These are phyloP conservation scores for Sinocyclocheilus rhinocerous DNA, from an alignment of 2,113 vertebrate genomes.

Conservation along the genomic window DNA sequence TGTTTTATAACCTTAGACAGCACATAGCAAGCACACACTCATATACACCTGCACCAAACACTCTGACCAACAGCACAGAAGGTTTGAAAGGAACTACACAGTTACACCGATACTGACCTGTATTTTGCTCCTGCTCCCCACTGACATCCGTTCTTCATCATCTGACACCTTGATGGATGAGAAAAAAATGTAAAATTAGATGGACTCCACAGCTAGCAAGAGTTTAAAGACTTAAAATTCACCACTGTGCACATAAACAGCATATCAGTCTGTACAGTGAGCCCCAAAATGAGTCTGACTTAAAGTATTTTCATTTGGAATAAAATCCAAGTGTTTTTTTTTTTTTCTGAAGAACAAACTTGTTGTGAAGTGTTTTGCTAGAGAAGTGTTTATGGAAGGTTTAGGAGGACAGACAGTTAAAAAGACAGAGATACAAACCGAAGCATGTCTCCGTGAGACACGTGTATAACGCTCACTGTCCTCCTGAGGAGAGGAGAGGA, in stretches of 20 bases:
- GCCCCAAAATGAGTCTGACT: not conserved
- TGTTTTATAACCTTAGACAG: not conserved
- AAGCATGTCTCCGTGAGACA: constrained; percentile 81
- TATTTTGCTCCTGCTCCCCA: constrained; percentile 87
- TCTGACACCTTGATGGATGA: constrained; percentile 83
- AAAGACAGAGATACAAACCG: constrained; percentile 82
- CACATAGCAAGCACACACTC: no score
- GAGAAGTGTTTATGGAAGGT: not conserved
- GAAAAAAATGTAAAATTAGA: constrained; percentile 41
- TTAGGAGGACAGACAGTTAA: constrained; percentile 31
- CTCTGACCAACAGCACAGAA: not conserved
- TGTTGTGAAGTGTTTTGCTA: not conserved
- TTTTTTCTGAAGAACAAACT: not conserved
- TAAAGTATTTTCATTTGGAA: not conserved
- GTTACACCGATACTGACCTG: constrained; percentile 82
- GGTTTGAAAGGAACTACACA: not conserved
- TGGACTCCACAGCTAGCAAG: not conserved
- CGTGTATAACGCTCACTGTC: constrained; percentile 92
- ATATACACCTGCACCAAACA: not conserved
- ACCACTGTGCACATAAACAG: not conserved
- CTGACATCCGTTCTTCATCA: constrained; percentile 89
- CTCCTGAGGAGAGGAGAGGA: constrained; percentile 75
- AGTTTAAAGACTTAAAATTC: not conserved
- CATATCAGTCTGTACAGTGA: not conserved
- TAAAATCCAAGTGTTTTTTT: not conserved